phyloP scores from a whole-genome alignment of 2,113 vertebrate species.

The Rhombomys opimus region DNA sequence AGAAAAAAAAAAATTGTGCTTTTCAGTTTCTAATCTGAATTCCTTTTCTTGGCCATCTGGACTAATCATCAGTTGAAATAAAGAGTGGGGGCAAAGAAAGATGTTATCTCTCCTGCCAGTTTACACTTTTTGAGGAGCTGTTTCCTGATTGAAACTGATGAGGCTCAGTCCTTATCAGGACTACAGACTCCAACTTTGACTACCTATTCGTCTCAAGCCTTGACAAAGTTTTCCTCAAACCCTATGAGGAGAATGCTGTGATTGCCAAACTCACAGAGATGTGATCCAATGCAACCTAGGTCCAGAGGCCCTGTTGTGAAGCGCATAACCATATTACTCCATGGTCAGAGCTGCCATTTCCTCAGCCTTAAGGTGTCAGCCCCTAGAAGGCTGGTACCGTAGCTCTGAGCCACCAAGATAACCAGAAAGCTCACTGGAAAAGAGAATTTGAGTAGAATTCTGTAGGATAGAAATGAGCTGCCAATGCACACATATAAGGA shows the following conservation, averaged over 20 bases:
- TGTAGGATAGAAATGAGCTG: not conserved
- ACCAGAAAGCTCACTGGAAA: not conserved
- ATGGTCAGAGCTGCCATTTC: not conserved
- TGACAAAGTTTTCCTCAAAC: not conserved
- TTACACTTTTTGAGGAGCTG: not conserved
- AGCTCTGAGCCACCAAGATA: not conserved
- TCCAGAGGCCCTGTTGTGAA: not conserved
- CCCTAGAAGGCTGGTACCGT: not conserved
- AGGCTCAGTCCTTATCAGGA: not conserved
- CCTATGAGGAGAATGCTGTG: not conserved
- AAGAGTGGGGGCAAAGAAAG: not conserved
- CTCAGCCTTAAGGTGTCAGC: not conserved
- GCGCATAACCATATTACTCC: not conserved
- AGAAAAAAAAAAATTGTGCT: not conserved
- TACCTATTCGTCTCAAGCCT: not conserved
- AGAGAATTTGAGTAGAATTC: not conserved
- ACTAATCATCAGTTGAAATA: not conserved
- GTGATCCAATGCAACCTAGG: not conserved
- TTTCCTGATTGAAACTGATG: conserved; percentile 32
- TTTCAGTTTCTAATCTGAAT: not conserved
- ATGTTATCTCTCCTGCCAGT: not conserved
- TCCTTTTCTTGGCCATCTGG: not conserved
- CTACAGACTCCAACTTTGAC: not conserved
- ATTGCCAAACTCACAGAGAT: not conserved
- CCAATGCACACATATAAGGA: not conserved